phyloP scores from a whole-genome alignment of 2,797 vertebrate species.

The Myotis daubentonii region DNA sequence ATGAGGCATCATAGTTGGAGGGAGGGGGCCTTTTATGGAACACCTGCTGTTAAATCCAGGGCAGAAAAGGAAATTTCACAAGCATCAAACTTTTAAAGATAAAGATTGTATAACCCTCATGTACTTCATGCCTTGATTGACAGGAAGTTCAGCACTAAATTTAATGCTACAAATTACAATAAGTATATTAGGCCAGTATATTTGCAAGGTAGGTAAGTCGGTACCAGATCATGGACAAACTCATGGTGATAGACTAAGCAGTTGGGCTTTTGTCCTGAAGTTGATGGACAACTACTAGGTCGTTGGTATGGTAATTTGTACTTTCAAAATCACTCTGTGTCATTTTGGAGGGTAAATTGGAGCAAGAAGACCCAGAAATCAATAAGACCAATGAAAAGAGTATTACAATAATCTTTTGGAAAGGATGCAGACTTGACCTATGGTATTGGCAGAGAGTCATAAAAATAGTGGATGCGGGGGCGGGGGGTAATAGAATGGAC shows the following conservation, averaged over 20 bases:
- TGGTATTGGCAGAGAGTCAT: background rate
- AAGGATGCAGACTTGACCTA: background rate
- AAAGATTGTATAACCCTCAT: background rate
- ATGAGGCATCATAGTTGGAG: background rate
- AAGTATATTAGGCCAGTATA: background rate
- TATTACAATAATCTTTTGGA: conserved; percentile 52
- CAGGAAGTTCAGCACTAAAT: conserved; percentile 16
- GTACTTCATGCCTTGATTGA: conserved; percentile 29
- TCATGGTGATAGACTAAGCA: background rate
- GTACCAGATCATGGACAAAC: background rate
- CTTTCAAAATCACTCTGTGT: background rate
- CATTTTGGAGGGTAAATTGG: conserved; percentile 24
- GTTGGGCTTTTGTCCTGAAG: conserved; percentile 11
- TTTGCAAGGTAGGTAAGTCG: conserved; percentile 1
- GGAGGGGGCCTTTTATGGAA: background rate
- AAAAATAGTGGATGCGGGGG: background rate
- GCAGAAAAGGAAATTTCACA: conserved; percentile 10
- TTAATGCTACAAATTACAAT: background rate
- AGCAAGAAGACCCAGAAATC: background rate
- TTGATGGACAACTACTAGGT: background rate
- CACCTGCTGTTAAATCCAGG: background rate
- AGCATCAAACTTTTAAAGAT: background rate
- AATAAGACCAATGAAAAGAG: background rate
- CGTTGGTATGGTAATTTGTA: conserved; percentile 16
- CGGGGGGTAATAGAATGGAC: background rate